Conservation (phyloP, 1,140 invertebrate genomes). For the Drosophila pseudoananassae region DNA sequence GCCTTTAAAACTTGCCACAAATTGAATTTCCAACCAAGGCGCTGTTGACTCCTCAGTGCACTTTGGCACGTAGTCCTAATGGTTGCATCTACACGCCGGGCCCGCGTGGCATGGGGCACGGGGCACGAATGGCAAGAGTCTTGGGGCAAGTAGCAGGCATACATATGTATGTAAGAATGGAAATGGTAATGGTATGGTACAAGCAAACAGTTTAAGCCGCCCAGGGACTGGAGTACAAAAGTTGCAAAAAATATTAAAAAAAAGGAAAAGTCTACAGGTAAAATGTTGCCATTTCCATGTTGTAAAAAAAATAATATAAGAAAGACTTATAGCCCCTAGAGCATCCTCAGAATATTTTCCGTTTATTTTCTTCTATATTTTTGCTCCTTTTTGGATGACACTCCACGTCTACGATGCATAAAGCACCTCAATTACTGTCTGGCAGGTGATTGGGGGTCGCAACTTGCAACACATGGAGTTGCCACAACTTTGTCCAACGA, state of each 20-base stretch:
- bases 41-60: slow-evolving; percentile 55
- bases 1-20: slow-evolving; percentile 47
- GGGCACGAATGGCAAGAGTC: neutral
- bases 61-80: slow-evolving; percentile 66
- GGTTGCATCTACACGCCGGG: slow-evolving; percentile 8
- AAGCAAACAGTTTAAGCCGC: slow-evolving; percentile 72
- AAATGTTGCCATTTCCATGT: slow-evolving; percentile 66
- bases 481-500: too few species aligned
- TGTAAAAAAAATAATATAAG: slow-evolving; percentile 60
- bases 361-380: neutral
- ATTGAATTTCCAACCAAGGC: slow-evolving; percentile 66
- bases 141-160: slow-evolving; percentile 3
- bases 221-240: slow-evolving; percentile 1
- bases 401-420: slow-evolving; percentile 14
- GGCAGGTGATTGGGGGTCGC: slow-evolving; percentile 27
- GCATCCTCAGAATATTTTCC: slow-evolving; percentile 25
- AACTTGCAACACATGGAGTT: too few species aligned
- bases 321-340: slow-evolving; percentile 6
- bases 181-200: slow-evolving; percentile 60
- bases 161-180: slow-evolving; percentile 8
- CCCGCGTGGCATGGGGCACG: slow-evolving; percentile 4
- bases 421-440: slow-evolving; percentile 43
- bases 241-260: neutral
- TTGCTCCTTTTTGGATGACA: neutral
- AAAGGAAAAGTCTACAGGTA: slow-evolving; percentile 9